Percentiles rank a stretch among this genome's conserved stretches.
Conservation (phyloP, 35 echinoderm and acorn worm genomes). For the Stichopus chloronotus region DNA sequence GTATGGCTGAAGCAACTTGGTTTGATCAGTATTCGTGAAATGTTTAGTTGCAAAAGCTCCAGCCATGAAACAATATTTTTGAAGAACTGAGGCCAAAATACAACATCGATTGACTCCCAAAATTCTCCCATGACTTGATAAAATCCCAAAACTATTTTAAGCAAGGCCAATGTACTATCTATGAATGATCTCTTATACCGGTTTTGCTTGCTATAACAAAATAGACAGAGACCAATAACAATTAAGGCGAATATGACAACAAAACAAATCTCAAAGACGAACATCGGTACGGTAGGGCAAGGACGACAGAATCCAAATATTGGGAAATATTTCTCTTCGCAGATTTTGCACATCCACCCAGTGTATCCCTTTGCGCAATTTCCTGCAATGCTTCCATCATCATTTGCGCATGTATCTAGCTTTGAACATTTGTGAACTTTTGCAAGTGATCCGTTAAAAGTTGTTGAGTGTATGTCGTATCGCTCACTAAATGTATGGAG, state of each 20-base stretch:
- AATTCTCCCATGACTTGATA: slow-evolving; percentile 54
- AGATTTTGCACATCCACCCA: slow-evolving; percentile 1
- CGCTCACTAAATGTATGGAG: neutral
- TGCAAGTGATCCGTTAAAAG: neutral
- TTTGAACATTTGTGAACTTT: neutral
- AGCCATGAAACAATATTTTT: neutral
- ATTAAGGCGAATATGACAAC: too few species aligned
- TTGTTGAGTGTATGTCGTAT: neutral
- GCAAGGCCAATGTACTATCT: slow-evolving; percentile 16
- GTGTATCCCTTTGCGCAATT: neutral
- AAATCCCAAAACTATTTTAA: slow-evolving; percentile 48
- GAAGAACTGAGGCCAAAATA: slow-evolving; percentile 19
- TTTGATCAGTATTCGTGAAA: slow-evolving; percentile 18
- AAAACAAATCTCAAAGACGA: too few species aligned
- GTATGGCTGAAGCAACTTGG: slow-evolving; percentile 12
- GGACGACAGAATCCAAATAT: neutral
- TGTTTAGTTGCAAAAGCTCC: neutral
- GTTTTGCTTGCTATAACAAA: neutral
- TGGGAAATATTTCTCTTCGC: neutral
- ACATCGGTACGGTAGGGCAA: too few species aligned
- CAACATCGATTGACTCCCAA: neutral
- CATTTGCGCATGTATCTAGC: neutral
- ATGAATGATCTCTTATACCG: neutral
- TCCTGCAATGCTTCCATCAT: neutral
- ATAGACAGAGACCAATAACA: neutral